Evolutionary conservation across 2,888 invertebrate species (phyloP).

Genomic region (Pomacea canaliculata): DNA sequence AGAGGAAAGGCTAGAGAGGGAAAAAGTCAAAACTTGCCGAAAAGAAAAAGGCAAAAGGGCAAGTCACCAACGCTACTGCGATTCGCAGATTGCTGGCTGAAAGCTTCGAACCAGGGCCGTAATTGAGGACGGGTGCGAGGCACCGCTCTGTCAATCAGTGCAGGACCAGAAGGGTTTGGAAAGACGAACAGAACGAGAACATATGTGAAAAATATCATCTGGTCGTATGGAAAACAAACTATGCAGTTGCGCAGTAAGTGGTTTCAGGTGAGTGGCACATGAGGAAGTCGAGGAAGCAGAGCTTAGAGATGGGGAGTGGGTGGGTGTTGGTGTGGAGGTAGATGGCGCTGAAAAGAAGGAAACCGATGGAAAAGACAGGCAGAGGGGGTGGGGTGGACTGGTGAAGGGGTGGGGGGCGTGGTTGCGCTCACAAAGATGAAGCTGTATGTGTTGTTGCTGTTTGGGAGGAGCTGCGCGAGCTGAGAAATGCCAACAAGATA

Average conservation of each 20-base stretch:
- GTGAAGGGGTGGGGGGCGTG: background rate
- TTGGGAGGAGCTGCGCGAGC: no score
- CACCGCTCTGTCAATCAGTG: background rate
- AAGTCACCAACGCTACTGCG: background rate
- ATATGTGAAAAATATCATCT: slow-evolving; percentile 23
- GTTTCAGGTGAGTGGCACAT: slow-evolving; percentile 20
- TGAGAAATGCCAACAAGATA: no score
- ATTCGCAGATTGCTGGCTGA: background rate
- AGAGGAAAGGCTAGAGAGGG: background rate
- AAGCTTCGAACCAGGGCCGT: no score
- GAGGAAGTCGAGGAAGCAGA: slow-evolving; percentile 1
- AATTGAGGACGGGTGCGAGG: no score
- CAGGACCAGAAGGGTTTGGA: background rate
- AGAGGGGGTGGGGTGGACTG: background rate
- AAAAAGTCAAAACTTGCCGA: background rate
- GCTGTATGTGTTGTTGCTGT: no score
- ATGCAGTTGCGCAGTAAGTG: slow-evolving; percentile 23
- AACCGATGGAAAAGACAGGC: background rate
- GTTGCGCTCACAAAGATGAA: no score
- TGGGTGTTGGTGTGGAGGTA: background rate
- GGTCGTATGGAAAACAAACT: slow-evolving; percentile 25
- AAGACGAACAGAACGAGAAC: slow-evolving; percentile 10
- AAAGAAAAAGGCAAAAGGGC: background rate
- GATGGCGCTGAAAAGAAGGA: slow-evolving; percentile 1
- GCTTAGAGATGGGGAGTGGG: background rate